Evolutionary conservation across 2,797 vertebrate species (phyloP), one percentile per base, ranked within the genome.

Genomic region (Orientallactaga sibirica): DNA sequence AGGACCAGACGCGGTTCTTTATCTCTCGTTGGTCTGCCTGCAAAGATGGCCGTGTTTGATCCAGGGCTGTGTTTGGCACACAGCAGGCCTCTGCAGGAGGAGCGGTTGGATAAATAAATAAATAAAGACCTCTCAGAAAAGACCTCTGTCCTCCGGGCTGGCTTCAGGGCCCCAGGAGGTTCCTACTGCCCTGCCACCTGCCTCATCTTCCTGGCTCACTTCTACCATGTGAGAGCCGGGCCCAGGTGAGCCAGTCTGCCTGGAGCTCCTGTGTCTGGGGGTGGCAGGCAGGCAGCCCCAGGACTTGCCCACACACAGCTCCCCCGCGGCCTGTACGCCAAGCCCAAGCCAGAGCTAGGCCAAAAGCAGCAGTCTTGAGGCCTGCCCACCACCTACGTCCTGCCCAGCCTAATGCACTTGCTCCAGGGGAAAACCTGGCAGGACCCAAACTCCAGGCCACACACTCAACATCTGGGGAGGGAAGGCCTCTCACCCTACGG

Each of bases 301-400:
- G 92, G 93, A 97, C 82, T 0, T 96, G 96, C 95, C 95, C 79
- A 74, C 96, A 95, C 97, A 96, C 0, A 9, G 90, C 92, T 96
- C 78, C 93, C 94, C 80, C 1, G 18, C 22, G 25, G 85, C 95
- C 12, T 48, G 2, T 81, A 87, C 2, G 24, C 96, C 91, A 73
- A 93, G 78, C 73, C 91, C 93, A 88, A 0, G 55, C 85, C 82
- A 97, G 77, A 94, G 80, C 58, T 90, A 90, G 92, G 96, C 96
- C 96, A 87, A 93, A 90, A 95, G 94, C 88, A 89, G 67, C 80
- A 90, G 84, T 92, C 94, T 92, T 1, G 0, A 62, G 92, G 67
- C 94, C 96, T 95, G 92, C 94, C 93, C 88, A 73, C 94, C 88
- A 24, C 95, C 96, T 89, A 95, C 92, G 7, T 71, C 88, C 94